Percentiles rank a stretch among this genome's conserved stretches.
These are phyloP conservation scores for Dendroctonus valens DNA, from an alignment of 1,140 invertebrate species.

Conservation along the genomic window DNA sequence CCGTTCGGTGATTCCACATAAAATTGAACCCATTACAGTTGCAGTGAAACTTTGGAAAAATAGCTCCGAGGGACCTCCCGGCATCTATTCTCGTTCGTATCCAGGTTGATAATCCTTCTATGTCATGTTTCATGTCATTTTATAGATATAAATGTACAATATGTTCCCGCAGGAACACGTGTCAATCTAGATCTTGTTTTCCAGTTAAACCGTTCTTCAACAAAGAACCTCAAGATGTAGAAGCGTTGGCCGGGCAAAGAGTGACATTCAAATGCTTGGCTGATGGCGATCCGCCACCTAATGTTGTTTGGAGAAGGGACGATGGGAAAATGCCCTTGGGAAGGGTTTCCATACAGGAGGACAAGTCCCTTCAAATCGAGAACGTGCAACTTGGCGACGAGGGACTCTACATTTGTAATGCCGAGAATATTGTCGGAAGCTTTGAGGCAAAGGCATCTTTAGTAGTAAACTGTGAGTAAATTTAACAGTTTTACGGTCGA, in stretches of 20 bases:
- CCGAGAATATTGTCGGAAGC: constrained; percentile 74
- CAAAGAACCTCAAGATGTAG: constrained; percentile 80
- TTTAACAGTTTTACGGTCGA: too few species aligned
- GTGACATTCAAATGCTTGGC: constrained; percentile 87
- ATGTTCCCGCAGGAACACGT: not conserved
- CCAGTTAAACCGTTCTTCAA: constrained; percentile 87
- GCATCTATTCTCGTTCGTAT: too few species aligned
- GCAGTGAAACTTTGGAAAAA: too few species aligned
- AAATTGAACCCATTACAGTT: too few species aligned
- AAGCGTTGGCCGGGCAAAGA: constrained; percentile 73
- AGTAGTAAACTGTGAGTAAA: constrained; percentile 73
- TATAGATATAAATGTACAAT: too few species aligned
- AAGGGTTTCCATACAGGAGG: constrained; percentile 68
- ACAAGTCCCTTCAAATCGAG: constrained; percentile 73
- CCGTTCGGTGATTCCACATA: too few species aligned
- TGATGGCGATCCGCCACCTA: constrained; percentile 84
- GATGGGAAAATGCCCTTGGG: constrained; percentile 79
- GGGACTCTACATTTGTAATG: constrained; percentile 79
- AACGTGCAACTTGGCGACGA: constrained; percentile 74
- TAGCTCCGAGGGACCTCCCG: too few species aligned
- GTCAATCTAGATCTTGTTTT: constrained; percentile 39
- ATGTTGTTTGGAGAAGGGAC: constrained; percentile 86
- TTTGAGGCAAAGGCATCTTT: constrained; percentile 72
- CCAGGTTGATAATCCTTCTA: too few species aligned
- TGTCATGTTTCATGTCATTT: too few species aligned